These are phyloP conservation scores for Egretta garzetta DNA, from an alignment of 2,113 vertebrate species.

Conservation along the genomic window DNA sequence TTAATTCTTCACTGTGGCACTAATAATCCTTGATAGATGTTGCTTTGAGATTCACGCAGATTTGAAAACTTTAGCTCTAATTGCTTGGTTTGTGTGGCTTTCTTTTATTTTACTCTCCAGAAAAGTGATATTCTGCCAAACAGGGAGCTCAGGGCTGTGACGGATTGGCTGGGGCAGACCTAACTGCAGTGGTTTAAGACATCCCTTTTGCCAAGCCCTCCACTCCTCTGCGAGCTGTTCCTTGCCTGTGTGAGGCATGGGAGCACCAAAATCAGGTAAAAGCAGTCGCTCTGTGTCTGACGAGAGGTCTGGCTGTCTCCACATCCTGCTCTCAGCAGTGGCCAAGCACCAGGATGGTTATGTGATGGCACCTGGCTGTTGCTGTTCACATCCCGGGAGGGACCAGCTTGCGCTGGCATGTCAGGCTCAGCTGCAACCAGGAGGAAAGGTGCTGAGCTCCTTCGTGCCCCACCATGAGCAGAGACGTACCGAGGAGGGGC, in stretches of 20 bases:
- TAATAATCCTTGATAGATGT: constrained; percentile 25
- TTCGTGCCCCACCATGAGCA: rapidly evolving
- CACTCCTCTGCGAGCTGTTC: not conserved
- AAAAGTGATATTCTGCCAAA: constrained; percentile 21
- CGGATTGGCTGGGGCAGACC: not conserved
- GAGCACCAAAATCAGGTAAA: not conserved
- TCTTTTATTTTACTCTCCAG: not conserved
- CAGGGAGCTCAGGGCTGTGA: not conserved
- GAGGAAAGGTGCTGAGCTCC: not conserved
- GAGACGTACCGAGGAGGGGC: rapidly evolving
- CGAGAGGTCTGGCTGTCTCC: not conserved
- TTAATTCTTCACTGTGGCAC: not conserved
- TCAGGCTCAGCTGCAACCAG: not conserved
- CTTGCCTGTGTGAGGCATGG: rapidly evolving
- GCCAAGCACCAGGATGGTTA: not conserved
- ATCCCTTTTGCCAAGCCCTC: not conserved
- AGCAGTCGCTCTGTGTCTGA: not conserved
- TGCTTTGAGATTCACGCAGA: not conserved
- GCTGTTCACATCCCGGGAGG: rapidly evolving
- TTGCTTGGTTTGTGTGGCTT: constrained; percentile 16
- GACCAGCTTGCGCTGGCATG: not conserved
- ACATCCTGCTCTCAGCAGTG: not conserved
- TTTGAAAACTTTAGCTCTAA: constrained; percentile 35
- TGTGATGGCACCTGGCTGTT: not conserved
- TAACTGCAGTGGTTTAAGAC: not conserved